phyloP scores from a whole-genome alignment of 2,888 invertebrate genomes.

The Leuctra nigra region DNA sequence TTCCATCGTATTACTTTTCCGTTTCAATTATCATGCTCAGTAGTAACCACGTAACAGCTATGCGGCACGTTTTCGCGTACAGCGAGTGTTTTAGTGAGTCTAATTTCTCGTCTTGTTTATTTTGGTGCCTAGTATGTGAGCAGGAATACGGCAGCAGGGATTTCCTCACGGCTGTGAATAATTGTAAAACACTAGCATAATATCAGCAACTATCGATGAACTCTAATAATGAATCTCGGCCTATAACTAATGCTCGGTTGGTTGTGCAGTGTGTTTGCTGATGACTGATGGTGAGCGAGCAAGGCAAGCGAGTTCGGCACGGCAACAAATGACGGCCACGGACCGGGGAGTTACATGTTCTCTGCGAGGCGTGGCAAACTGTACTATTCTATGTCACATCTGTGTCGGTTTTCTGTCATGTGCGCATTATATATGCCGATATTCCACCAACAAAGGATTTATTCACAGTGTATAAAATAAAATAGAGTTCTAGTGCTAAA shows the following conservation, averaged over 20 bases:
- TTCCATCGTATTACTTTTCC: no score
- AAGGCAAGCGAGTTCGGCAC: no score
- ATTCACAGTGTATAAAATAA: no score
- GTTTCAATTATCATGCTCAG: no score
- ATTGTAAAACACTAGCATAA: no score
- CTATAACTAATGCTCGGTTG: neutral
- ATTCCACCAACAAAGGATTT: no score
- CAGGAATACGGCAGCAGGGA: neutral
- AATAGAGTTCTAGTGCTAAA: no score
- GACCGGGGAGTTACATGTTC: neutral
- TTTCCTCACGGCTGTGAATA: slow-evolving; percentile 5
- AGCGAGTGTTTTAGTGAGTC: slow-evolving; percentile 20
- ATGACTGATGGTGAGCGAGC: neutral
- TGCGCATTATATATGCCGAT: no score
- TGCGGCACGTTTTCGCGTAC: no score
- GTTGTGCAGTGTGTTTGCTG: neutral
- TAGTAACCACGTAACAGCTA: no score
- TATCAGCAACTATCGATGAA: no score
- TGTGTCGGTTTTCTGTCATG: slow-evolving; percentile 25
- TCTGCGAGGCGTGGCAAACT: slow-evolving; percentile 14
- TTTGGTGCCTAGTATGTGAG: slow-evolving; percentile 18
- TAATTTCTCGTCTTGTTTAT: slow-evolving; percentile 21
- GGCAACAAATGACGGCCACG: no score
- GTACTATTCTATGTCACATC: slow-evolving; percentile 20
- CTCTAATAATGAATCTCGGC: slow-evolving; percentile 3